These are phyloP conservation scores for Ginglymostoma cirratum DNA, from an alignment of 2,113 vertebrate species.

Conservation along the genomic window DNA sequence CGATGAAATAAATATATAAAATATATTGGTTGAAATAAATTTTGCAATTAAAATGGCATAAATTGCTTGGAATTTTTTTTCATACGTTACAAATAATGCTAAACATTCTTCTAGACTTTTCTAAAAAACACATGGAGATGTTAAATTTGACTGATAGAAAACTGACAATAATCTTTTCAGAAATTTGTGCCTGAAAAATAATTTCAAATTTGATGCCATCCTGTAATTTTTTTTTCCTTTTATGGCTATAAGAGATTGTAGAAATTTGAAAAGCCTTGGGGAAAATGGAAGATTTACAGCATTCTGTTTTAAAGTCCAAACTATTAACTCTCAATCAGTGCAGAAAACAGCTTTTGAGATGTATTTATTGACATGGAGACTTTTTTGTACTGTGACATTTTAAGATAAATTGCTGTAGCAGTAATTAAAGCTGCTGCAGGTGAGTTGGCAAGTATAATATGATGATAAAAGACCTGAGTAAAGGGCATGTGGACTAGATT, in stretches of 20 bases:
- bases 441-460: slow-evolving; percentile 57
- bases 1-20: not conserved
- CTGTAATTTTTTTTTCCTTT: not conserved
- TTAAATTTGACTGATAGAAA: not conserved
- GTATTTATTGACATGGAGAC: slow-evolving; percentile 65
- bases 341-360: slow-evolving; percentile 57
- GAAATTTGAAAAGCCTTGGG: slow-evolving; percentile 19
- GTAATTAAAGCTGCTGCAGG: slow-evolving; percentile 56
- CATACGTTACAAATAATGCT: not conserved
- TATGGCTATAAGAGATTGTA: not conserved
- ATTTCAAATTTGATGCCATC: slow-evolving; percentile 4
- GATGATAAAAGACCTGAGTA: slow-evolving; percentile 55
- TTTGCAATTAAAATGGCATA: not conserved
- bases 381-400: slow-evolving; percentile 61
- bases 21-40: not conserved
- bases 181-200: not conserved
- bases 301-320: slow-evolving; percentile 26
- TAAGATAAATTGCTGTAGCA: slow-evolving; percentile 60
- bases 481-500: slow-evolving; percentile 52
- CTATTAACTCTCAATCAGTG: slow-evolving; percentile 51
- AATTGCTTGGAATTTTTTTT: not conserved
- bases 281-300: slow-evolving; percentile 1
- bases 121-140: not conserved
- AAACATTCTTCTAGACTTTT: not conserved
- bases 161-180: not conserved